These are phyloP conservation scores for Brachionus plicatilis DNA, from an alignment of 1,140 invertebrate genomes.

Conservation along the genomic window DNA sequence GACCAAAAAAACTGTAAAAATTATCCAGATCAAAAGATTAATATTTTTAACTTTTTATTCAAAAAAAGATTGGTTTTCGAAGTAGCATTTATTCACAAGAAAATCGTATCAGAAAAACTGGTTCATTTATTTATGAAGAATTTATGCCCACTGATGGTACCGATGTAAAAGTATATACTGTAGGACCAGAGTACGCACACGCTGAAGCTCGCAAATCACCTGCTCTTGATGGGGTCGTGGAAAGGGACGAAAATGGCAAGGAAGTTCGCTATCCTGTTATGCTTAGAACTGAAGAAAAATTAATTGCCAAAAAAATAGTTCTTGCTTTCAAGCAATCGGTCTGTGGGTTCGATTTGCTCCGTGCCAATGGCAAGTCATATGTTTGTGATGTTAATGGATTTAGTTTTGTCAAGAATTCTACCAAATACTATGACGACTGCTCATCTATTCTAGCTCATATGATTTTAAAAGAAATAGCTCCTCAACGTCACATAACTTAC, in stretches of 20 bases:
- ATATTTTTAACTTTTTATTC: no score
- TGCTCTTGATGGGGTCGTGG: constrained; percentile 88
- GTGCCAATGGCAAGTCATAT: constrained; percentile 94
- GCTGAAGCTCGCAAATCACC: constrained; percentile 97
- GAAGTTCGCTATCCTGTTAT: constrained; percentile 98
- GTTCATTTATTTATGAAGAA: constrained; percentile 99
- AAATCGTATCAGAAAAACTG: constrained; percentile 87
- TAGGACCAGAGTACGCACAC: constrained; percentile 96
- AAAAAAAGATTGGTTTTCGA: constrained; percentile 73
- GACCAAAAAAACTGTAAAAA: no score
- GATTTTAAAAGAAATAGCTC: constrained; percentile 84
- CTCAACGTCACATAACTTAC: constrained; percentile 91
- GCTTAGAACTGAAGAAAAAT: constrained; percentile 89
- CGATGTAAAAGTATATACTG: constrained; percentile 82
- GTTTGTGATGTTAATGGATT: constrained; percentile 99
- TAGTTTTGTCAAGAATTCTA: constrained; percentile 98
- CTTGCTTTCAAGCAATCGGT: constrained; percentile 97
- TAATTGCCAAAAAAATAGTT: constrained; percentile 97
- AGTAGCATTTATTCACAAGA: constrained; percentile 96
- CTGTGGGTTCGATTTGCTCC: constrained; percentile 95
- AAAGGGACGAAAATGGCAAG: constrained; percentile 93
- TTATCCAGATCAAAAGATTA: no score
- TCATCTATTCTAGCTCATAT: constrained; percentile 81
- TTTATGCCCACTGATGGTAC: constrained; percentile 99
- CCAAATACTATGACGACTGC: constrained; percentile 99